phyloP scores from a whole-genome alignment of 2,888 invertebrate genomes.

The Aleiodes alternator region DNA sequence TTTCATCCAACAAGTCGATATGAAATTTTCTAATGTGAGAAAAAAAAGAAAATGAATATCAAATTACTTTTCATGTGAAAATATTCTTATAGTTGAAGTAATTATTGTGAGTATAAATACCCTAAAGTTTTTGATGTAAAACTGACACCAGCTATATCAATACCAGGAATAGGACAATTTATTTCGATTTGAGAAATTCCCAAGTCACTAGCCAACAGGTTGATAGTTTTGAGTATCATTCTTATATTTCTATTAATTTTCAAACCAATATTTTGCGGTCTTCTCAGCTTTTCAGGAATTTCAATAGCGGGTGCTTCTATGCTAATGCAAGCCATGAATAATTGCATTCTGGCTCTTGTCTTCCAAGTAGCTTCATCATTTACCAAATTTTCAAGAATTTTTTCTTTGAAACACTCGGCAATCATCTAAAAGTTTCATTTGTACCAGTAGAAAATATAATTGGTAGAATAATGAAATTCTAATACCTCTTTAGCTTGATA shows the following conservation, averaged over 20 bases:
- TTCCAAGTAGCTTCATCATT: slow-evolving; percentile 51
- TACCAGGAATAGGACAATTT: slow-evolving; percentile 54
- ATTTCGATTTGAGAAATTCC: slow-evolving; percentile 64
- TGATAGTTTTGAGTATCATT: slow-evolving; percentile 63
- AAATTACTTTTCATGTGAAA: background rate
- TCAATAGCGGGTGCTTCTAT: slow-evolving; percentile 71
- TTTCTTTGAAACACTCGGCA: slow-evolving; percentile 41
- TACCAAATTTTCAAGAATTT: slow-evolving; percentile 41
- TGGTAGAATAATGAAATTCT: slow-evolving; percentile 59
- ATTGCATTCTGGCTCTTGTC: slow-evolving; percentile 65
- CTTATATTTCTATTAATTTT: slow-evolving; percentile 60
- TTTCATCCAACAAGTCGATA: slow-evolving; percentile 75
- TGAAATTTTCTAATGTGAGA: slow-evolving; percentile 65
- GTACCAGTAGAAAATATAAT: background rate
- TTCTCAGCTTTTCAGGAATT: slow-evolving; percentile 63
- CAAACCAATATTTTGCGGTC: slow-evolving; percentile 52
- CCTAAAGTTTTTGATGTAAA: slow-evolving; percentile 31
- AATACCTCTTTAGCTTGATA: slow-evolving; percentile 61
- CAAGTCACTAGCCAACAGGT: slow-evolving; percentile 55
- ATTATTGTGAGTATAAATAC: background rate
- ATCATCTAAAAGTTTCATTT: slow-evolving; percentile 38
- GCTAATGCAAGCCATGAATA: slow-evolving; percentile 72
- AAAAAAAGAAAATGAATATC: slow-evolving; percentile 64
- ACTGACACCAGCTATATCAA: slow-evolving; percentile 58
- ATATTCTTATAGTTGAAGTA: too few species aligned